Conservation (phyloP, 2,797 vertebrate genomes). For the Acrossocheilus wenchowensis region DNA sequence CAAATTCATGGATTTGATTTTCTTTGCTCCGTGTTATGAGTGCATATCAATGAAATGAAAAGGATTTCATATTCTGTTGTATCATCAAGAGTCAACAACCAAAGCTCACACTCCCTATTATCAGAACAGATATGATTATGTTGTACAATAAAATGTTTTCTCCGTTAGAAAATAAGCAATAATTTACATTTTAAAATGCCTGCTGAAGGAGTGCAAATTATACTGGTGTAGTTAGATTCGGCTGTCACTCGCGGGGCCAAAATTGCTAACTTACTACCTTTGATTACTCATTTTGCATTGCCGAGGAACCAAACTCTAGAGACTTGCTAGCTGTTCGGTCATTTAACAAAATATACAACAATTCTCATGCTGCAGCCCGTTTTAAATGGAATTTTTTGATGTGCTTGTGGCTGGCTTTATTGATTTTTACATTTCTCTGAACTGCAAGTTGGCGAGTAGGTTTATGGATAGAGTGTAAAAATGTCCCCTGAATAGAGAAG, state of each 20-base stretch:
- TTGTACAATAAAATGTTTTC: slow-evolving; percentile 52
- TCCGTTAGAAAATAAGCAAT: slow-evolving; percentile 53
- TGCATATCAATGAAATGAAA: slow-evolving; percentile 50
- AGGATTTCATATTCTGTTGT: slow-evolving; percentile 59
- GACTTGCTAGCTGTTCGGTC: slow-evolving; percentile 17
- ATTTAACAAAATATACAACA: slow-evolving; percentile 56
- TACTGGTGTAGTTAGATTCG: slow-evolving; percentile 67
- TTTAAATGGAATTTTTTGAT: slow-evolving; percentile 85
- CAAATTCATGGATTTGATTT: slow-evolving; percentile 56
- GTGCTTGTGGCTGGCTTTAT: slow-evolving; percentile 81
- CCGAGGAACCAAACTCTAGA: slow-evolving; percentile 25
- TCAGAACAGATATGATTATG: slow-evolving; percentile 77
- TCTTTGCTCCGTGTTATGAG: slow-evolving; percentile 50
- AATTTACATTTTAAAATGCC: slow-evolving; percentile 46
- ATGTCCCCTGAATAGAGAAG: slow-evolving; percentile 83
- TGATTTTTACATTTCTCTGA: slow-evolving; percentile 89
- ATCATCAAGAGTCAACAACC: slow-evolving; percentile 78
- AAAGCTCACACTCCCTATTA: slow-evolving; percentile 74
- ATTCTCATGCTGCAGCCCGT: slow-evolving; percentile 75
- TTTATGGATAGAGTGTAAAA: slow-evolving; percentile 86
- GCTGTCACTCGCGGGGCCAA: slow-evolving; percentile 60
- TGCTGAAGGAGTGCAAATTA: slow-evolving; percentile 29
- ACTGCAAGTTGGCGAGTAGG: slow-evolving; percentile 79
- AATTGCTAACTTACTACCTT: slow-evolving; percentile 71
- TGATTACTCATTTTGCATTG: slow-evolving; percentile 50